Percentiles rank a stretch among this genome's conserved stretches.
phyloP scores from a whole-genome alignment of 2,797 vertebrate species.

The Pyrocephalus nanus region DNA sequence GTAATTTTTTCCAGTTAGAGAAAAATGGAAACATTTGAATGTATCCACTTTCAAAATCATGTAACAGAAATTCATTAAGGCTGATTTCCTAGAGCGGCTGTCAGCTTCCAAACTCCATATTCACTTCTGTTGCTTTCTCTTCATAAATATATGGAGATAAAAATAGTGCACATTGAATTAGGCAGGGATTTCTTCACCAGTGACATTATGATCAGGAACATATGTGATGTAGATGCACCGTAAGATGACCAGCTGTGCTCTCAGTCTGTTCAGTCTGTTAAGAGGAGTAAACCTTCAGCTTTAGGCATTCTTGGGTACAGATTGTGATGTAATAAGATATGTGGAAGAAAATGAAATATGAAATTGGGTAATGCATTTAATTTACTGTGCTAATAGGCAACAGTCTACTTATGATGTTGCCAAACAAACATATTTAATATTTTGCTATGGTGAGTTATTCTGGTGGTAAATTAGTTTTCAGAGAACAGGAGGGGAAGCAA shows the following conservation, averaged over 20 bases:
- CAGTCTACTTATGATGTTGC: not conserved
- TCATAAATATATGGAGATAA: not conserved
- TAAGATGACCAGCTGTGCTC: constrained; percentile 49
- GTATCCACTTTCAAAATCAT: not conserved
- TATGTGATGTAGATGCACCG: constrained; percentile 16
- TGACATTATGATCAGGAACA: not conserved
- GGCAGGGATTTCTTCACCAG: not conserved
- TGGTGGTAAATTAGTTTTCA: not conserved
- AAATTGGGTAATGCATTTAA: constrained; percentile 38
- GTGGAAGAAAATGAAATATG: constrained; percentile 48
- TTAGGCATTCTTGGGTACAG: not conserved
- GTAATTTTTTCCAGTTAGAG: not conserved
- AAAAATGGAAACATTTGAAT: not conserved
- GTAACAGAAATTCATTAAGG: not conserved
- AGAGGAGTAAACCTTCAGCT: constrained; percentile 17
- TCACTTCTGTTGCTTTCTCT: not conserved
- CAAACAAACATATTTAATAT: constrained; percentile 38
- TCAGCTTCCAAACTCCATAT: not conserved
- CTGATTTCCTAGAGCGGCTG: not conserved
- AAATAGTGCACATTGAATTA: not conserved
- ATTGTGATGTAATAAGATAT: not conserved
- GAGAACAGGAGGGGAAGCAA: not conserved
- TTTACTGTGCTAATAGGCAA: constrained; percentile 53
- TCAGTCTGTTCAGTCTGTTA: constrained; percentile 34
- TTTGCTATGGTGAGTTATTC: constrained; percentile 21